phyloP scores from a whole-genome alignment of 2,797 vertebrate genomes.

The Cheirogaleus major region DNA sequence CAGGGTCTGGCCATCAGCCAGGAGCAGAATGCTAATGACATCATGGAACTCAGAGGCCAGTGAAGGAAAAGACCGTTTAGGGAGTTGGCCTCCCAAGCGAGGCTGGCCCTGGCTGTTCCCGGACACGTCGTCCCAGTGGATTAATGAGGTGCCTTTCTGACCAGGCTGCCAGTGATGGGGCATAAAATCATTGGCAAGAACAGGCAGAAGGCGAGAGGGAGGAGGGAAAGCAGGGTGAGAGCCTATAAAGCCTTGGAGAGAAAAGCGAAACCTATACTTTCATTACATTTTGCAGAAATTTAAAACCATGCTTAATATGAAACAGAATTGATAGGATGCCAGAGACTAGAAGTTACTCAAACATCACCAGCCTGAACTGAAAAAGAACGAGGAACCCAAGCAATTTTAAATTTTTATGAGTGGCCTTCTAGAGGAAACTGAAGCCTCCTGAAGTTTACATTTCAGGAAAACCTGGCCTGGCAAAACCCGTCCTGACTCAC shows the following conservation, averaged over 20 bases:
- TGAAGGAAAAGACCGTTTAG: neutral
- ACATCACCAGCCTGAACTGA: neutral
- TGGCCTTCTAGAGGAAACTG: neutral
- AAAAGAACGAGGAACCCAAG: neutral
- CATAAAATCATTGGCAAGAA: conserved; percentile 56
- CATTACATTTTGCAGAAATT: conserved; percentile 14
- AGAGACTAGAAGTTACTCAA: neutral
- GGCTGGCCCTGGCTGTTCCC: conserved; percentile 75
- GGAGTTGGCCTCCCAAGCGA: conserved; percentile 28
- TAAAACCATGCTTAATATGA: neutral
- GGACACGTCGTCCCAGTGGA: conserved; percentile 60
- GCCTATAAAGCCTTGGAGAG: neutral
- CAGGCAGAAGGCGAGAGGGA: neutral
- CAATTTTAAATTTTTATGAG: neutral
- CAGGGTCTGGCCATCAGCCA: conserved; percentile 51
- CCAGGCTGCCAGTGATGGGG: conserved; percentile 27
- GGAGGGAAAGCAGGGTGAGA: neutral
- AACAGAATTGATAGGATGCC: neutral
- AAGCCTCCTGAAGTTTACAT: conserved; percentile 26
- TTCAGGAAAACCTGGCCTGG: conserved; percentile 9
- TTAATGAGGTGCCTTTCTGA: conserved; percentile 73
- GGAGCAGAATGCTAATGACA: neutral
- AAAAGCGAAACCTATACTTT: neutral
- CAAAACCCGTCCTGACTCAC: conserved; percentile 20
- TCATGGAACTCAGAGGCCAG: conserved; percentile 30